Evolutionary conservation across 2,888 invertebrate genomes (phyloP).

Genomic region (Melipona bicolor): DNA sequence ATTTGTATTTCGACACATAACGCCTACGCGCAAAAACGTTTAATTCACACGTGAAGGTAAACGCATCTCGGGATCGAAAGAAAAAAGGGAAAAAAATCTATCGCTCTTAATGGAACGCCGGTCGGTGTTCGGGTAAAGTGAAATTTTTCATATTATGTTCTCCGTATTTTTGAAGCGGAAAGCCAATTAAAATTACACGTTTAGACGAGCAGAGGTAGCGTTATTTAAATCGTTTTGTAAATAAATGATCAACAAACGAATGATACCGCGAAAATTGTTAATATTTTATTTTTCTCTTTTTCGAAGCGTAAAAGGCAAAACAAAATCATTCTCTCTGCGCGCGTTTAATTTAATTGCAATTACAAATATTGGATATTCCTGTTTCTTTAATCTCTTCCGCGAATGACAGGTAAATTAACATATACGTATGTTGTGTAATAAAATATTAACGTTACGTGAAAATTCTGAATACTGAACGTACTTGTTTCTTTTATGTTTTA

Average conservation of each 20-base stretch:
- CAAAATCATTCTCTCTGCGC: too few species aligned
- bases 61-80: too few species aligned
- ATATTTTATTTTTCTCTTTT: too few species aligned
- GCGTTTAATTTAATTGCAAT: not conserved
- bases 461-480: not conserved
- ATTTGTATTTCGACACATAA: not conserved
- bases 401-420: not conserved
- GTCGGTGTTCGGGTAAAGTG: too few species aligned
- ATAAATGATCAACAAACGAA: too few species aligned
- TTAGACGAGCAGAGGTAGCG: not conserved
- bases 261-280: too few species aligned
- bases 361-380: not conserved
- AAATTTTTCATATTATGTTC: too few species aligned
- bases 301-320: too few species aligned
- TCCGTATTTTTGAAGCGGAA: not conserved
- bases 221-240: not conserved
- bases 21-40: not conserved
- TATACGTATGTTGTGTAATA: too few species aligned
- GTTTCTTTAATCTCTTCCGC: not conserved
- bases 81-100: not conserved
- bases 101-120: not conserved
- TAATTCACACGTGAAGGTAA: not conserved
- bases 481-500: not conserved
- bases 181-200: not conserved
- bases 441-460: not conserved